A percentile compares a stretch with the other conserved stretches of the same genome.
These are phyloP conservation scores for Phataginus tricuspis DNA, from an alignment of 2,797 vertebrate genomes.

Conservation along the genomic window DNA sequence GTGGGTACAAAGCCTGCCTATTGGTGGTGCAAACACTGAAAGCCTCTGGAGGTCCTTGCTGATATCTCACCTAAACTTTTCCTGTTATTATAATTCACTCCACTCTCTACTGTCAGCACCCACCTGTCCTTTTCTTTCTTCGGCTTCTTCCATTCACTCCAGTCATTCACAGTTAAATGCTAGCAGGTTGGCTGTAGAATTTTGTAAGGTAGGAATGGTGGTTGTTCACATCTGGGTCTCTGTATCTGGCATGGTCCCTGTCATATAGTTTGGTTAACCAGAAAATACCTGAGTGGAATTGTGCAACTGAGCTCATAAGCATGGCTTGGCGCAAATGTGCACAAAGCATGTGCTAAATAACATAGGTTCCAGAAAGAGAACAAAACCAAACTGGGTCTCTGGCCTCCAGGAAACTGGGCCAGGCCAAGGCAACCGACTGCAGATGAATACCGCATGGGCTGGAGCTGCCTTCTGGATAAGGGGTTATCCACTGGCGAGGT, in stretches of 20 bases:
- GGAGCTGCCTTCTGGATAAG: not conserved
- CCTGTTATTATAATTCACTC: not conserved
- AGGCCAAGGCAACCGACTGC: not conserved
- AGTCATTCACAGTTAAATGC: not conserved
- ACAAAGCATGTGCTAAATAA: not conserved
- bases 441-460: not conserved
- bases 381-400: not conserved
- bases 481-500: not conserved
- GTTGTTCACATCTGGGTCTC: not conserved
- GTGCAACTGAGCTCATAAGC: not conserved
- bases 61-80: not conserved
- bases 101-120: not conserved
- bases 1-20: not conserved
- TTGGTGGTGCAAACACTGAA: not conserved
- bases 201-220: not conserved
- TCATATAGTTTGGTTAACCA: not conserved
- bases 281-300: not conserved
- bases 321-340: not conserved
- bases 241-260: not conserved
- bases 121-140: not conserved
- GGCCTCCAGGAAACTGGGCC: slow-evolving; percentile 22
- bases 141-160: not conserved
- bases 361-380: slow-evolving; percentile 31
- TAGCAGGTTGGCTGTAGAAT: not conserved
- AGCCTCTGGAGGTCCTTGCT: not conserved